A percentile compares a stretch with the other conserved stretches of the same genome.
Evolutionary conservation across 1,140 invertebrate genomes (phyloP).

Genomic region (Trichomalopsis sarcophagae): DNA sequence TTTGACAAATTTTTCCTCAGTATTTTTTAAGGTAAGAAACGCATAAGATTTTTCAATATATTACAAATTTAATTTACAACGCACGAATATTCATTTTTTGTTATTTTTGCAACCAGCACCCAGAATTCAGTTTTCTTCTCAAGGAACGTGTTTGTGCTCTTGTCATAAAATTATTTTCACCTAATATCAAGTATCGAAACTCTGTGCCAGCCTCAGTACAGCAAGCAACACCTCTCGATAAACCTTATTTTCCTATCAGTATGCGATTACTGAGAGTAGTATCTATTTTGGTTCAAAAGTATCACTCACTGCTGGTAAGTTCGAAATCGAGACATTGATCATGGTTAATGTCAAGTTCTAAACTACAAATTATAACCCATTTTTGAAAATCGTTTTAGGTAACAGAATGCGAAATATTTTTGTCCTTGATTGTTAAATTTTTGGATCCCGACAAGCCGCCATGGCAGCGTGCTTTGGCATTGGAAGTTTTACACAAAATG

Average conservation of each 20-base stretch:
- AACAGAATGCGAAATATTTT: slow-evolving; percentile 98
- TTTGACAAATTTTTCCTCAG: slow-evolving; percentile 90
- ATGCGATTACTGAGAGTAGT: slow-evolving; percentile 95
- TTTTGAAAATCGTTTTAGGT: slow-evolving; percentile 76
- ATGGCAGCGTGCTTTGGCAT: slow-evolving; percentile 95
- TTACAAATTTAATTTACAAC: slow-evolving; percentile 4
- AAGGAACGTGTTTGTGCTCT: slow-evolving; percentile 98
- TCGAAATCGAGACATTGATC: slow-evolving; percentile 22
- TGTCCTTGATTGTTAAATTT: slow-evolving; percentile 97
- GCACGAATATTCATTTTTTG: not conserved
- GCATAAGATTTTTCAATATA: slow-evolving; percentile 27
- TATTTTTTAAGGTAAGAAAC: slow-evolving; percentile 91
- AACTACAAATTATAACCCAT: not conserved
- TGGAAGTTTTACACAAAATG: slow-evolving; percentile 97
- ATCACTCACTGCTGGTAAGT: slow-evolving; percentile 92
- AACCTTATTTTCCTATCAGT: slow-evolving; percentile 97
- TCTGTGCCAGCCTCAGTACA: slow-evolving; percentile 72
- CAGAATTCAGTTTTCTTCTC: slow-evolving; percentile 94
- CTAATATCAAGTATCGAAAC: slow-evolving; percentile 93
- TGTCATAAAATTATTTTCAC: slow-evolving; percentile 98
- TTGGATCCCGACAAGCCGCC: slow-evolving; percentile 95
- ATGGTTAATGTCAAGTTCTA: not conserved
- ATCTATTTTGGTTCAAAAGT: slow-evolving; percentile 93
- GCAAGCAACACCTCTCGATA: slow-evolving; percentile 84
- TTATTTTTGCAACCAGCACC: slow-evolving; percentile 79